Percentiles rank a stretch among this genome's conserved stretches.
phyloP scores from a whole-genome alignment of 1,140 invertebrate species.

The Agraylea sexmaculata region DNA sequence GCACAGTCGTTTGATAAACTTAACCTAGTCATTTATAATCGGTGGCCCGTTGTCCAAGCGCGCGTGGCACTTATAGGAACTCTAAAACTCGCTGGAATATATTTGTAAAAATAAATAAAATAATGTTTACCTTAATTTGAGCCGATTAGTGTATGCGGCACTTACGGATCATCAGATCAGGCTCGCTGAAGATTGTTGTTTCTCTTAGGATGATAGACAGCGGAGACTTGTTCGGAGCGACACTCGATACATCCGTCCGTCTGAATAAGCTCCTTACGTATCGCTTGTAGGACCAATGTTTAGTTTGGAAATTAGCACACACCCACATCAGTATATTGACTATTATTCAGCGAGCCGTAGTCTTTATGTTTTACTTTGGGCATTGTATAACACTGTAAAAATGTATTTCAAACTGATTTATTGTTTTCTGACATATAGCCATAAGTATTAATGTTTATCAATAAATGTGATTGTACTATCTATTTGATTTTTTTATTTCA shows the following conservation, averaged over 20 bases:
- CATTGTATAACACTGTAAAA: too few species aligned
- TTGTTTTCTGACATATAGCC: too few species aligned
- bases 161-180: too few species aligned
- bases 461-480: constrained; percentile 23
- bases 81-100: constrained; percentile 47
- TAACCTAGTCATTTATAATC: constrained; percentile 44
- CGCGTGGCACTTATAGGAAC: constrained; percentile 42
- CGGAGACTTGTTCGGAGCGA: too few species aligned
- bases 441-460: constrained; percentile 23
- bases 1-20: constrained; percentile 25
- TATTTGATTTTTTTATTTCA: too few species aligned
- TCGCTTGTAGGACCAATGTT: neutral
- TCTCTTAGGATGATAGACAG: neutral
- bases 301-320: constrained; percentile 5
- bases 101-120: constrained; percentile 43
- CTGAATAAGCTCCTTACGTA: too few species aligned
- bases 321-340: constrained; percentile 6
- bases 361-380: constrained; percentile 18
- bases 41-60: constrained; percentile 34
- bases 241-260: too few species aligned
- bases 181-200: neutral
- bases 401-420: too few species aligned
- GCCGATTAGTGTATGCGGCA: too few species aligned
- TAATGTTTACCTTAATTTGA: too few species aligned
- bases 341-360: neutral